phyloP scores from a whole-genome alignment of 2,888 invertebrate genomes.

The Sphaerophoria taeniata region DNA sequence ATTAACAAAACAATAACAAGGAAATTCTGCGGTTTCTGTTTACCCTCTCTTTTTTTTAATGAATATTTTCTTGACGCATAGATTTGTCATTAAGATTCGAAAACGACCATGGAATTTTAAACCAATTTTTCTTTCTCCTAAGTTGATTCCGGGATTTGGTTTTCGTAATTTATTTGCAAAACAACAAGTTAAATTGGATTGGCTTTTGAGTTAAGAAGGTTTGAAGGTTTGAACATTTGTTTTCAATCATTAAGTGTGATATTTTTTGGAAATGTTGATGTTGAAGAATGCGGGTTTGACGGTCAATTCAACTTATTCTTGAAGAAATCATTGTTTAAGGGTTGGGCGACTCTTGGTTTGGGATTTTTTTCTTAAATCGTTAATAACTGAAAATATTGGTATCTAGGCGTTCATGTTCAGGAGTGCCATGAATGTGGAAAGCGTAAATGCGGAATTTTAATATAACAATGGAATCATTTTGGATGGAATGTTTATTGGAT shows the following conservation, averaged over 20 bases:
- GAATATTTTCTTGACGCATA: constrained; percentile 32
- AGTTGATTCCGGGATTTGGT: neutral
- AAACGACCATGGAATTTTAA: constrained; percentile 13
- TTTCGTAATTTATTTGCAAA: neutral
- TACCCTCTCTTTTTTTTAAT: constrained; percentile 12
- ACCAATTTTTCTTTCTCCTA: constrained; percentile 17
- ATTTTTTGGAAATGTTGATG: constrained; percentile 64
- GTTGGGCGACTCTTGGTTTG: neutral
- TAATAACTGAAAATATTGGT: too few species aligned
- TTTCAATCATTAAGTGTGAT: constrained; percentile 63
- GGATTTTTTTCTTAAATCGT: neutral
- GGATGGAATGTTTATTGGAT: constrained; percentile 3
- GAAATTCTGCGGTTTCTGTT: constrained; percentile 13
- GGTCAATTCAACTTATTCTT: constrained; percentile 24
- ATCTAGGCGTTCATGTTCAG: too few species aligned
- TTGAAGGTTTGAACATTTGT: neutral
- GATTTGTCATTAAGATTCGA: constrained; percentile 47
- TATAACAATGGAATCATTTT: neutral
- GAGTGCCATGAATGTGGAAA: neutral
- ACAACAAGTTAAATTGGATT: constrained; percentile 1
- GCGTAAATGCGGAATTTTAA: neutral
- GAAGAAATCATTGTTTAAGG: neutral
- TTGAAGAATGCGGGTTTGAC: constrained; percentile 32
- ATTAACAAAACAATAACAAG: neutral
- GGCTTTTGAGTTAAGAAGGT: constrained; percentile 21